Evolutionary conservation across 2,113 vertebrate genomes (phyloP), one percentile per base, ranked within the genome.

Genomic region (Fulica atra): DNA sequence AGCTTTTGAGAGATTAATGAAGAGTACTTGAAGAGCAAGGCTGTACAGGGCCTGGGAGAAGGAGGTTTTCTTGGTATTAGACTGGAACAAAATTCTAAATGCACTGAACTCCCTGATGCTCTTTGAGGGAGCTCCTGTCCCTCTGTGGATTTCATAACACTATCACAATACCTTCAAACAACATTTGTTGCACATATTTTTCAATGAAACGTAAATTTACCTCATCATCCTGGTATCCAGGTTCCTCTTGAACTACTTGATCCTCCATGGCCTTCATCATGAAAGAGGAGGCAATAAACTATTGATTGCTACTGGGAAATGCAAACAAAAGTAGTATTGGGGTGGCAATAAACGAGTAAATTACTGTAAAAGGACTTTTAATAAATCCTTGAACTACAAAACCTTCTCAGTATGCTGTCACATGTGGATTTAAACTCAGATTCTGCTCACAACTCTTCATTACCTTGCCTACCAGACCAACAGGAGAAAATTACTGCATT

Each of bases 181-280:
- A 82, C 8, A 12, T 81, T 51, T 84, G 16, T 21, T 57, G 26
- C 56, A 29, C 15, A 5, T 42, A 66, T 42, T 89, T 86, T 88
- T 70, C 60, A 88, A 86, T 36, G 7, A 44, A 56, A 48, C 35
- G 48, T 65, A 65, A 81, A 89, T 96, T 84, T 85, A 99, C 99
- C 97, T 99, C 99, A 42, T 99, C 99, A 88, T 99, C 99, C 63
- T 99, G 98, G 73, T 98, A 98, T 85, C 98, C 96, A 53, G 93
- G 74, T 65, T 99, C 98, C 90, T 99, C 99, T 80, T 98, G 98
- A 70, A 99, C 98, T 89, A 99, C 98, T 91, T 99, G 99, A 95
- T 99, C 99, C 35, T 99, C 99, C 66, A 92, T 84, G 44, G 95
- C 69, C 97, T 99, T 99, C 99, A 99, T 99, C 16, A 3, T 98